Evolutionary conservation across 1,140 invertebrate genomes (phyloP).

Genomic region (Leptinotarsa lineolata): DNA sequence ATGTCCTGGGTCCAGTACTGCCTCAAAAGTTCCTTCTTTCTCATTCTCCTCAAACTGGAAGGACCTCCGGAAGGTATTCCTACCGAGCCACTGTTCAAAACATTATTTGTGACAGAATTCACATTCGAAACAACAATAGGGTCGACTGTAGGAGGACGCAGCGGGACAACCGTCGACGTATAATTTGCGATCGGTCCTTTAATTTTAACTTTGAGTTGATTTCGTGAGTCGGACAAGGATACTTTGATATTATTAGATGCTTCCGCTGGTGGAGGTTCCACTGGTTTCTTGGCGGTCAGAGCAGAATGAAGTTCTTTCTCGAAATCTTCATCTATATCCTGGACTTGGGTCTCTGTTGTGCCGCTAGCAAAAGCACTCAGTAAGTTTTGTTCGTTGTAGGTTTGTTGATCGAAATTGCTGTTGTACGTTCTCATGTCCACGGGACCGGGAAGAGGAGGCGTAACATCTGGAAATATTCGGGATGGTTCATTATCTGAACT

Average conservation of each 20-base stretch:
- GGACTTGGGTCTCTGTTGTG: slow-evolving; percentile 66
- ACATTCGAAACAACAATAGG: slow-evolving; percentile 25
- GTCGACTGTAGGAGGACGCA: slow-evolving; percentile 59
- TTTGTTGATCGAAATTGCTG: slow-evolving; percentile 58
- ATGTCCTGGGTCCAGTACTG: slow-evolving; percentile 86
- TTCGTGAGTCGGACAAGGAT: slow-evolving; percentile 73
- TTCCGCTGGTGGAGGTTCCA: slow-evolving; percentile 59
- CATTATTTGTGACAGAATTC: slow-evolving; percentile 38
- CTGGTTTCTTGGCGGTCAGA: slow-evolving; percentile 61
- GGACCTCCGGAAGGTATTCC: slow-evolving; percentile 53
- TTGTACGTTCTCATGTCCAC: slow-evolving; percentile 88
- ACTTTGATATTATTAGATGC: slow-evolving; percentile 65
- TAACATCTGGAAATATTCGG: slow-evolving; percentile 63
- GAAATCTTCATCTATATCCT: slow-evolving; percentile 76
- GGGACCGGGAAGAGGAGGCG: slow-evolving; percentile 77
- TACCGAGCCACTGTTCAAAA: slow-evolving; percentile 37
- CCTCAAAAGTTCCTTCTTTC: slow-evolving; percentile 84
- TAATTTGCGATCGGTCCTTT: slow-evolving; percentile 87
- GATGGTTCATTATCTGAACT: slow-evolving; percentile 41
- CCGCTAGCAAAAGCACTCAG: slow-evolving; percentile 67
- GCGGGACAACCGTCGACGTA: slow-evolving; percentile 59
- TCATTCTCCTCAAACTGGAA: slow-evolving; percentile 79
- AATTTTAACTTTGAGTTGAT: slow-evolving; percentile 88
- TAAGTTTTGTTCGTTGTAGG: slow-evolving; percentile 64
- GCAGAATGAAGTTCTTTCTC: slow-evolving; percentile 75